A percentile compares a stretch with the other conserved stretches of the same genome.
These are phyloP conservation scores for Gonioctena quinquepunctata DNA, from an alignment of 1,140 invertebrate genomes.

Conservation along the genomic window DNA sequence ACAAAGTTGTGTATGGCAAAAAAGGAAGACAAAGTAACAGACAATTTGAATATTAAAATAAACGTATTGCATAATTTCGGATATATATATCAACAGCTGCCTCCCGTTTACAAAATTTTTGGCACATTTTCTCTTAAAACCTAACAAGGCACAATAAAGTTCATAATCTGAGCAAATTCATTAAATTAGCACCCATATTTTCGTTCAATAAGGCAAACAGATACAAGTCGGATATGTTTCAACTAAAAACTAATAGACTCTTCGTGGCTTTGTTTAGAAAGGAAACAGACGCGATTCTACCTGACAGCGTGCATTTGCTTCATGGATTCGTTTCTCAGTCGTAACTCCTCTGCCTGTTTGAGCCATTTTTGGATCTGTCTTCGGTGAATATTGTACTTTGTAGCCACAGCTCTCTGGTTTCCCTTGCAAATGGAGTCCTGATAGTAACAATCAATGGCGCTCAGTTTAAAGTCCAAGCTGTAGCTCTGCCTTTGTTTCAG, in stretches of 20 bases:
- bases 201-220: constrained; percentile 18
- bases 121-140: constrained; percentile 31
- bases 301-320: constrained; percentile 42
- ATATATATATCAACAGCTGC: constrained; percentile 35
- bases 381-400: constrained; percentile 66
- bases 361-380: constrained; percentile 70
- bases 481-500: constrained; percentile 53
- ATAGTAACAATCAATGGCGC: constrained; percentile 60
- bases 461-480: constrained; percentile 60
- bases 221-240: constrained; percentile 17
- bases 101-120: constrained; percentile 32
- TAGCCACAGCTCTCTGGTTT: constrained; percentile 66
- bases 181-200: constrained; percentile 21
- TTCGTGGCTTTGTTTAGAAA: not conserved
- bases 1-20: constrained; percentile 16
- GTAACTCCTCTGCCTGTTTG: constrained; percentile 59
- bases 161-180: constrained; percentile 14
- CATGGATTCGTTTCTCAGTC: constrained; percentile 43
- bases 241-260: constrained; percentile 17
- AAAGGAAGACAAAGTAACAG: constrained; percentile 15
- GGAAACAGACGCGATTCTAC: constrained; percentile 14
- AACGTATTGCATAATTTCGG: constrained; percentile 19
- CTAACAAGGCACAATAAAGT: constrained; percentile 32
- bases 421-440: constrained; percentile 60
- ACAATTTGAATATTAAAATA: not conserved